Base-by-base conservation (phyloP, 2,797 vertebrate genomes). In the Protonibea diacanthus region DNA sequence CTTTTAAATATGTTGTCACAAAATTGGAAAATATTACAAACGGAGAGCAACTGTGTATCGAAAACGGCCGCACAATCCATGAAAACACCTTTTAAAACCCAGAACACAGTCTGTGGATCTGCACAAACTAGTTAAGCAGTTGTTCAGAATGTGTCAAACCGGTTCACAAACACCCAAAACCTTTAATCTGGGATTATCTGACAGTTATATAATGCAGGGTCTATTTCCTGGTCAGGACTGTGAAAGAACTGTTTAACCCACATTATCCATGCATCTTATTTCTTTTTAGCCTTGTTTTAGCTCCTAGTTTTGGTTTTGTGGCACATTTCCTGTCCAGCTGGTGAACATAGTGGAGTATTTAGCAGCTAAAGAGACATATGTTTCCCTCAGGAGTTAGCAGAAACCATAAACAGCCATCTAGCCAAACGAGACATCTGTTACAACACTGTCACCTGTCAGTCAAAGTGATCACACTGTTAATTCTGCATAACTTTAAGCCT, bases 131-230 rank as follows among this genome's bases (percentile, higher is more conserved):
- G 78, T 75, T 61, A 23, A 60, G 49, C 48, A 45, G 45, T 74
- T 74, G 65, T 74, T 75, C n/a, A 27, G 45, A 57, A 38, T 33
- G 62, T 68, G 71, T 59, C 51, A 68, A 47, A 69, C 4, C 38
- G n/a, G 27, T 47, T 52, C 33, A 20, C 67, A 76, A 70, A 76
- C 74, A 69, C 40, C 47, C 18, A 38, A 25, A 71, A 68, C 49
- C 55, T 68, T 61, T 78, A 78, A 78, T 78, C 71, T 58, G 81
- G 58, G 78, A 78, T 81, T 65, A 86, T 78, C 58, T 57, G 66
- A 49, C 21, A 38, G 10, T 73, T 76, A 1, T 17, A 44, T 63
- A 62, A 64, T 5, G 2, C 6, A 53, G 55, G 38, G 52, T 71
- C 52, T 71, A 51, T 47, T 56, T 74, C 56, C 61, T 27, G n/a